Conservation (phyloP, 23 tunicate genomes). For the Aplidium turbinatum region DNA sequence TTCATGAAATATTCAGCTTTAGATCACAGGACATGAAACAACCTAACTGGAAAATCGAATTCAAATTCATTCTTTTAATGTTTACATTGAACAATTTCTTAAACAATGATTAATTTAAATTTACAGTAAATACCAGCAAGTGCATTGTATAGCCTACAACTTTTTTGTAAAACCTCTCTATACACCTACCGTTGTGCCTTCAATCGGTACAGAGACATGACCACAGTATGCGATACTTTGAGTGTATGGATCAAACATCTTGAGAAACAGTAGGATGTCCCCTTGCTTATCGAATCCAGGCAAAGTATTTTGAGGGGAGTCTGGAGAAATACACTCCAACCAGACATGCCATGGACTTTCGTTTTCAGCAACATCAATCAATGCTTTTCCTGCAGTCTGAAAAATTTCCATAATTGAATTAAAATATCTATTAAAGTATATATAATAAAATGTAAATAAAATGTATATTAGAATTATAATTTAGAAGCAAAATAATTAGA, state of each 20-base stretch:
- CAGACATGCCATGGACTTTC: constrained; percentile 93
- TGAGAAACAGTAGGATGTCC: constrained; percentile 78
- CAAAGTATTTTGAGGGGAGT: constrained; percentile 31
- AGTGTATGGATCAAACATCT: constrained; percentile 71
- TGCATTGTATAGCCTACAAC: background rate
- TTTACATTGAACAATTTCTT: too few relatives aligned
- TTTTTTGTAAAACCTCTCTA: background rate
- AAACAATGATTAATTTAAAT: too few relatives aligned
- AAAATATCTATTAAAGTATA: too few relatives aligned
- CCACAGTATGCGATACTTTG: constrained; percentile 85
- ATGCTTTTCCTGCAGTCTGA: constrained; percentile 59
- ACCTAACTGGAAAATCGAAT: background rate
- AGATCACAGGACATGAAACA: background rate
- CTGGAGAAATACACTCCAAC: constrained; percentile 66
- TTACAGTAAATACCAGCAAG: background rate
- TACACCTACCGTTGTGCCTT: constrained; percentile 57
- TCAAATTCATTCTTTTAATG: too few relatives aligned
- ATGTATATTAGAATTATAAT: too few relatives aligned
- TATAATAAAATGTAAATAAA: too few relatives aligned
- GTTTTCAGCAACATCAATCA: constrained; percentile 77
- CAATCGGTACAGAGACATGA: constrained; percentile 78
- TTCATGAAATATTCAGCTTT: background rate
- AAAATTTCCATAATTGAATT: too few relatives aligned
- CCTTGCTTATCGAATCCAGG: constrained; percentile 88
- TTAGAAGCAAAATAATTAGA: too few relatives aligned